Percentiles rank a stretch among this genome's conserved stretches.
Evolutionary conservation across 35 echinoderm and acorn worm species (phyloP).

Genomic region (Holothuria glaberrima): DNA sequence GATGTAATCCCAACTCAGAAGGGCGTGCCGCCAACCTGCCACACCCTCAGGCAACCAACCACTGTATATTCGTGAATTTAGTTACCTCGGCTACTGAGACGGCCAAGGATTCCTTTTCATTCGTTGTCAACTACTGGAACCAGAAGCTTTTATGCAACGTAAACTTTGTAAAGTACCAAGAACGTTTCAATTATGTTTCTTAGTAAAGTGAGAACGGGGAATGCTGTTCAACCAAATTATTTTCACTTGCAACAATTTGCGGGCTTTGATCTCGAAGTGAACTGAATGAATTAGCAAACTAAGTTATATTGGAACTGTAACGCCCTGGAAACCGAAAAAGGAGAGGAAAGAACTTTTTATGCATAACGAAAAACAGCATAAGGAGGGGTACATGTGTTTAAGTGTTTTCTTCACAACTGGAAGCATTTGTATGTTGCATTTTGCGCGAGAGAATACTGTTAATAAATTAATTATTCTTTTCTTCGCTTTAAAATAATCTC

Average conservation of each 20-base stretch:
- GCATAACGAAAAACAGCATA: background rate
- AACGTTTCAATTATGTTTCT: background rate
- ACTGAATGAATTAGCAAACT: background rate
- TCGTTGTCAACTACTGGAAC: background rate
- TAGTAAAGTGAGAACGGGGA: background rate
- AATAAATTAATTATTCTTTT: too few species aligned
- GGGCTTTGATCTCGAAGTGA: constrained; percentile 6
- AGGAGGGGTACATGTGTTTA: too few species aligned
- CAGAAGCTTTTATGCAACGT: background rate
- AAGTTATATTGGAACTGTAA: constrained; percentile 1
- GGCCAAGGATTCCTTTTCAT: background rate
- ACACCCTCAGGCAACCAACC: background rate
- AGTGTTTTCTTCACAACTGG: too few species aligned
- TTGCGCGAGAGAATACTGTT: too few species aligned
- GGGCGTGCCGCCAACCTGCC: background rate
- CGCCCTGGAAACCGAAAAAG: background rate
- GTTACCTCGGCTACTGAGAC: background rate
- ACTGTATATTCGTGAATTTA: background rate
- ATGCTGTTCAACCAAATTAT: background rate
- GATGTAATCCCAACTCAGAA: background rate
- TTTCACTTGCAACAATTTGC: background rate
- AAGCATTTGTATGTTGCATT: too few species aligned
- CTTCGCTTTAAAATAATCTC: too few species aligned
- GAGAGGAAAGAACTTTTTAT: background rate
- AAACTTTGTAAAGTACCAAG: background rate